phyloP scores from a whole-genome alignment of 92 coral and sea anemone genomes.

The Chrysogorgia sp. region DNA sequence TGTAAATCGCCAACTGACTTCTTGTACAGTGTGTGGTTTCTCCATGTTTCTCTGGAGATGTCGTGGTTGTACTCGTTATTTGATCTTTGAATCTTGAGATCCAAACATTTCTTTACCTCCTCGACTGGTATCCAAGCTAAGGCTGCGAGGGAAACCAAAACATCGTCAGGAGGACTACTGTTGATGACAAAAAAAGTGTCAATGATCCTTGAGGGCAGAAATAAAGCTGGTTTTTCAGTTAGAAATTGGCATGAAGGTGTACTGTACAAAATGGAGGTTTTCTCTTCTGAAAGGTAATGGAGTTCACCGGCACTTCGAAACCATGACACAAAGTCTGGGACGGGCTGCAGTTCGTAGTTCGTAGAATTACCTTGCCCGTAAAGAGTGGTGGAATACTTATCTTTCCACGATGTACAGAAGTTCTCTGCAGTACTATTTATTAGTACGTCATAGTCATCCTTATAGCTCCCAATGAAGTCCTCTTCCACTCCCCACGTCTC shows the following conservation, averaged over 20 bases:
- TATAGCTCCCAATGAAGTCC: conserved; percentile 30
- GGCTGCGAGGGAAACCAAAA: conserved; percentile 16
- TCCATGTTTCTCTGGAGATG: conserved; percentile 60
- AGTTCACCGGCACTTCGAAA: conserved; percentile 41
- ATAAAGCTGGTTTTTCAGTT: conserved; percentile 18
- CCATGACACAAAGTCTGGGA: conserved; percentile 47
- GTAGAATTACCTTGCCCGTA: not conserved
- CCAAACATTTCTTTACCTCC: conserved; percentile 41
- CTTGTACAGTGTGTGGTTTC: conserved; percentile 53
- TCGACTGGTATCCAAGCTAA: conserved; percentile 47
- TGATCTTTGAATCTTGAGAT: conserved; percentile 30
- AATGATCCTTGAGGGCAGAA: conserved; percentile 57
- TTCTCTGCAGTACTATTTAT: conserved; percentile 4
- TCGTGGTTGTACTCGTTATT: conserved; percentile 48
- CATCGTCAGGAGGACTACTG: conserved; percentile 51
- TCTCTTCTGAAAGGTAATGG: conserved; percentile 49
- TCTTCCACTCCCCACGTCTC: conserved; percentile 50
- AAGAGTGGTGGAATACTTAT: conserved; percentile 38
- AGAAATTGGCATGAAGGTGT: conserved; percentile 14
- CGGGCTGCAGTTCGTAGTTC: conserved; percentile 29
- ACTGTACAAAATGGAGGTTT: not conserved
- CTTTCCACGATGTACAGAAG: conserved; percentile 9
- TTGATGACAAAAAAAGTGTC: conserved; percentile 38
- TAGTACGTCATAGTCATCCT: conserved; percentile 31
- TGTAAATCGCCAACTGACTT: conserved; percentile 26